Evolutionary conservation across 2,113 vertebrate genomes (phyloP).

Genomic region (Myanophis thanlyinensis): DNA sequence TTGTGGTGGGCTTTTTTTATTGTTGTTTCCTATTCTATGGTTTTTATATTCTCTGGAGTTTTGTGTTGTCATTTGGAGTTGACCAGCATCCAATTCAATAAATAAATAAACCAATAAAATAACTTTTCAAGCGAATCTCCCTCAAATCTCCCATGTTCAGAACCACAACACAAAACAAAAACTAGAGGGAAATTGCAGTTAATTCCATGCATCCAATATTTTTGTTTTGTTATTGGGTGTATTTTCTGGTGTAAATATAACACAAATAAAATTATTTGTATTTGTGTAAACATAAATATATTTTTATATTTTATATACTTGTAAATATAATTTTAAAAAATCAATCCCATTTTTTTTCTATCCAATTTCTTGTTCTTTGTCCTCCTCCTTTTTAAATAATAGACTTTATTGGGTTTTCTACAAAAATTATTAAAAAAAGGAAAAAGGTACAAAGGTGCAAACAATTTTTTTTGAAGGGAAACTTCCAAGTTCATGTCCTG

Average conservation of each 20-base stretch:
- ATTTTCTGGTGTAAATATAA: background rate
- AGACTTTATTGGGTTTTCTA: too few relatives aligned
- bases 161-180: background rate
- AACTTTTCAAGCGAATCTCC: background rate
- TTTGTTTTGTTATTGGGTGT: background rate
- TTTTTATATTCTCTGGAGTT: background rate
- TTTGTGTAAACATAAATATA: too few relatives aligned
- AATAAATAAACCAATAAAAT: background rate
- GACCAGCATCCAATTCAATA: background rate
- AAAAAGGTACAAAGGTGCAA: too few relatives aligned
- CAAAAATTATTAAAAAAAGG: too few relatives aligned
- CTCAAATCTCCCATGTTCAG: background rate
- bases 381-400: too few relatives aligned
- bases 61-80: background rate
- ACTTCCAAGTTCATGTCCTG: constrained; percentile 21
- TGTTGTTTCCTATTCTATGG: background rate
- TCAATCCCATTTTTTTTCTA: too few relatives aligned
- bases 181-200: background rate
- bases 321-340: background rate
- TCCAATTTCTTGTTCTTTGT: constrained; percentile 9
- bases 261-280: too few relatives aligned
- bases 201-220: background rate
- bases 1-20: background rate
- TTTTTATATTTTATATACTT: too few relatives aligned
- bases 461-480: too few relatives aligned